Evolutionary conservation across 2,797 vertebrate species (phyloP).

Genomic region (Capromys pilorides): DNA sequence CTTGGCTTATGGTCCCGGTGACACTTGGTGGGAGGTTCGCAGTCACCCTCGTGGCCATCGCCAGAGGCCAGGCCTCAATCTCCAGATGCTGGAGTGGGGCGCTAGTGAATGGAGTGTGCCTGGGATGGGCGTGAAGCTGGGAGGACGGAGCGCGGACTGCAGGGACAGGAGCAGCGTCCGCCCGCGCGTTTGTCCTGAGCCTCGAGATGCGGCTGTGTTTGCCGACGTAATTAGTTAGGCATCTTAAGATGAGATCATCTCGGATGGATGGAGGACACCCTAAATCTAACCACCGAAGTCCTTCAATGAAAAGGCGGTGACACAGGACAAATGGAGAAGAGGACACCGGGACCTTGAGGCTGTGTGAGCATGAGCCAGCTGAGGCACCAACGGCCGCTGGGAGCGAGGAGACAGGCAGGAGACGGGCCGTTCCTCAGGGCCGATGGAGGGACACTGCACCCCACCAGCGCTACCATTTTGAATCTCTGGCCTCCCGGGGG

Average conservation of each 20-base stretch:
- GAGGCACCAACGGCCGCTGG: accelerated
- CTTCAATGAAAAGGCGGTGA: not conserved
- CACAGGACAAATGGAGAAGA: not conserved
- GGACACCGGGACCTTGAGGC: not conserved
- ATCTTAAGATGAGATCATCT: not conserved
- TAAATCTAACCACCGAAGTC: not conserved
- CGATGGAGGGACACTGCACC: not conserved
- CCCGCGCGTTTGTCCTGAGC: not conserved
- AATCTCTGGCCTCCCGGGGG: not conserved
- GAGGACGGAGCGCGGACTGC: not conserved
- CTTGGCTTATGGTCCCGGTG: not conserved
- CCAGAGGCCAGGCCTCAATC: not conserved
- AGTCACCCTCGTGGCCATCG: not conserved
- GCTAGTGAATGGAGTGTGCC: not conserved
- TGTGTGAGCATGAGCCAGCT: not conserved
- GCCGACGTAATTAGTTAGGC: not conserved
- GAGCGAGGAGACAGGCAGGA: not conserved
- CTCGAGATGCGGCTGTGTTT: not conserved
- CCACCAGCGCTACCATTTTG: not conserved
- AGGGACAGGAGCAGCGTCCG: not conserved
- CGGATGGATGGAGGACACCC: not conserved
- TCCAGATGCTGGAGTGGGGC: not conserved
- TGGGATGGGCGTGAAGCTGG: not conserved
- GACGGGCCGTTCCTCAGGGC: too few species aligned
- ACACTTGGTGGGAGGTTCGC: not conserved